Base-by-base conservation (phyloP, 2,797 vertebrate genomes). In the Semotilus atromaculatus region DNA sequence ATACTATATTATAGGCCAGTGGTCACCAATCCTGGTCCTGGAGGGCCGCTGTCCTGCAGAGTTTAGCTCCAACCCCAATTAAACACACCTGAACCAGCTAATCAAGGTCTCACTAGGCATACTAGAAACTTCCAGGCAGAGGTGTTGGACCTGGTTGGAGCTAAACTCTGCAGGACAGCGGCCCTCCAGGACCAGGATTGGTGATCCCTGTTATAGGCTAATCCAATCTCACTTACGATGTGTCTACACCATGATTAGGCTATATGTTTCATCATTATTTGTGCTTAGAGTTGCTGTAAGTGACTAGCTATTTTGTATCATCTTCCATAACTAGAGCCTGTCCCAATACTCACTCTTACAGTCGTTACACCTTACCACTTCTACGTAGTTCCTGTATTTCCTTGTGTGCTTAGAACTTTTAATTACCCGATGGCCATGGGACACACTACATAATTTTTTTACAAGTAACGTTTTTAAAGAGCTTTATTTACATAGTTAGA, bases 181-280 rank as follows among this genome's bases (percentile, higher is more conserved):
- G n/a, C n/a, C n/a, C n/a, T n/a, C n/a, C n/a, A n/a, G n/a, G n/a
- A n/a, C n/a, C n/a, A n/a, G n/a, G n/a, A n/a, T n/a, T n/a, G n/a
- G n/a, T n/a, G n/a, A n/a, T n/a, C n/a, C n/a, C n/a, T n/a, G n/a
- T n/a, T n/a, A n/a, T n/a, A 6, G 45, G 14, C 16, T 48, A 64
- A 64, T 18, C 68, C 6, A 31, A 23, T 7, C 36, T 7, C 43
- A 62, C 26, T 21, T 43, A 19, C 8, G 14, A 16, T 82, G n/a
- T 58, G 34, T 58, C n/a, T 43, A 23, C 26, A 60, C 68, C 53
- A 60, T 68, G 78, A 53, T 68, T 55, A 53, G n/a, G n/a, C n/a
- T n/a, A n/a, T 48, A 26, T 62, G 79, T 81, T 26, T 45, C 60
- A 19, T 23, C 38, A 40, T 2, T 38, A 51, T 53, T n/a, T 67